Base-by-base conservation (phyloP, 1,140 invertebrate species). In the Drosophila trapezifrons region DNA sequence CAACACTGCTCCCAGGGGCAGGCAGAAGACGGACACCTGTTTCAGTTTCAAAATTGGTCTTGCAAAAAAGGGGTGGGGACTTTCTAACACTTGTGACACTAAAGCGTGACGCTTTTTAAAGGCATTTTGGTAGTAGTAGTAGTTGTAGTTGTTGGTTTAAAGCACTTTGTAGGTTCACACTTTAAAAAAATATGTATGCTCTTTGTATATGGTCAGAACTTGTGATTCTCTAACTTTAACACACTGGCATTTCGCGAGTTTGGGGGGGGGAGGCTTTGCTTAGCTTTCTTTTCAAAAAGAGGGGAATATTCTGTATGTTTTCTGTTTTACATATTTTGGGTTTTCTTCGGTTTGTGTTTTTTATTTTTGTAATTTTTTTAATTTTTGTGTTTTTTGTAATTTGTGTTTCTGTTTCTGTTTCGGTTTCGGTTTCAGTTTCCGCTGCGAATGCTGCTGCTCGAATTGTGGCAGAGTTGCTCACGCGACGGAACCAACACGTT, bases 401-500 rank as follows among this genome's bases (percentile, higher is more conserved):
- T 65, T 67, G 27, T 22, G 62, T 46, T 49, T 69, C 29, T 59
- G 52, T 67, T 57, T 29, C 25, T 40, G 22, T 37, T 52, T 74
- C 52, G 46, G 42, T 55, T 57, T 64, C 62, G 42, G 51, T 70
- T 83, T 74, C 60, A 74, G 25, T 67, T 63, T 67, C 59, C 59
- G 59, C 35, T 49, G 25, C 43, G 32, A 38, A 63, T 63, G 17
- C 25, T 47, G 42, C 57, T 56, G 60, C 51, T 55, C 49, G 64
- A 46, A 46, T 32, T 43, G 71, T 78, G 87, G 86, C 78, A 82
- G 82, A 86, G 82, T 87, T 86, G 82, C 82, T 86, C 60, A 79
- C 83, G 79, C 83, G 83, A 87, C 85, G 84, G 67, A 83, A 80
- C 84, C 73, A 84, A 86, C 84, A 89, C 84, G 84, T 89, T 89